These are phyloP conservation scores for Chlorocebus sabaeus DNA, from an alignment of 2,113 vertebrate genomes.

Conservation along the genomic window DNA sequence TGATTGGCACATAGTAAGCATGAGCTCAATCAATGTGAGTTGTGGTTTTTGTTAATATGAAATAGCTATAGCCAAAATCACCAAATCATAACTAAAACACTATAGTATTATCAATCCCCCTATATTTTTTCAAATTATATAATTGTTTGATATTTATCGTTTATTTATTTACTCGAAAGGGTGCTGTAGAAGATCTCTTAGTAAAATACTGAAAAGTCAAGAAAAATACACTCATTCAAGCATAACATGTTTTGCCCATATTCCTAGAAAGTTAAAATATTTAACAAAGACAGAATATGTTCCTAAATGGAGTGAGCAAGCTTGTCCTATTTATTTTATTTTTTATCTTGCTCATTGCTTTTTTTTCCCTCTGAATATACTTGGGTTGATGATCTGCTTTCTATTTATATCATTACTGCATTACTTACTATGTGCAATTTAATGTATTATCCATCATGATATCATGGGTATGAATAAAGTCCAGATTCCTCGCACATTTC, in stretches of 20 bases:
- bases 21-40: background rate
- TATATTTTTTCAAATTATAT: background rate
- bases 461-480: background rate
- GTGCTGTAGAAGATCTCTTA: background rate
- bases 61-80: background rate
- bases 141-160: background rate
- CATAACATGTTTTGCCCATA: background rate
- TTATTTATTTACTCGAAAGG: background rate
- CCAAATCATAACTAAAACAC: background rate
- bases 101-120: background rate
- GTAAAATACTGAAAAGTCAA: slow-evolving; percentile 9
- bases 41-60: background rate
- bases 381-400: slow-evolving; percentile 17
- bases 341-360: background rate
- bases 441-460: slow-evolving; percentile 24
- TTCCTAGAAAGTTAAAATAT: background rate
- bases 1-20: background rate
- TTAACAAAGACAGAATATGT: background rate
- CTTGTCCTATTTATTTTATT: background rate
- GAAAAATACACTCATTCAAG: background rate
- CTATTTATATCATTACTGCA: slow-evolving; percentile 18
- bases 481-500: background rate
- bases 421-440: background rate
- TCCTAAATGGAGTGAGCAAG: background rate
- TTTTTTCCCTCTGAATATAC: background rate